Percentiles rank a stretch among this genome's conserved stretches.
These are phyloP conservation scores for Vespertilio murinus DNA, from an alignment of 2,797 vertebrate genomes.

Conservation along the genomic window DNA sequence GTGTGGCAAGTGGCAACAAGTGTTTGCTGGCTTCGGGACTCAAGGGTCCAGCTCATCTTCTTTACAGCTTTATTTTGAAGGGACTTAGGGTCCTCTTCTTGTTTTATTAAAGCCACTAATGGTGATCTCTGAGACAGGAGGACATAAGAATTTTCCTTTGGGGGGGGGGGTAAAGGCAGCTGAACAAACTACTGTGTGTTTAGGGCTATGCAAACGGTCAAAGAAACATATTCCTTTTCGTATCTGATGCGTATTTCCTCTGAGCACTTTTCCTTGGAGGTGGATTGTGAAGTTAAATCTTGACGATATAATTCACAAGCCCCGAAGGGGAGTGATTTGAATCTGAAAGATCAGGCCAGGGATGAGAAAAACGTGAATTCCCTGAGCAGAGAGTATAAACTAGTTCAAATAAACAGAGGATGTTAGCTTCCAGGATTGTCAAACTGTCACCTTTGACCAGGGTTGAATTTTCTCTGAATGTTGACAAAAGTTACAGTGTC, in stretches of 20 bases:
- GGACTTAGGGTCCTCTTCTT: background rate
- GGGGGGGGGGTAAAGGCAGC: background rate
- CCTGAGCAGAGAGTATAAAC: background rate
- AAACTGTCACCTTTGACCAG: slow-evolving; percentile 72
- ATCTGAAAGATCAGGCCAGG: background rate
- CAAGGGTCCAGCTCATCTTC: background rate
- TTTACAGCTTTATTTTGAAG: slow-evolving; percentile 6
- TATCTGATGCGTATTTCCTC: background rate
- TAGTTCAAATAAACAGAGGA: slow-evolving; percentile 65
- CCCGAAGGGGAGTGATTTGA: background rate
- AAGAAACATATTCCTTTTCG: background rate
- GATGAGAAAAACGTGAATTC: background rate
- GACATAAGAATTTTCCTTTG: background rate
- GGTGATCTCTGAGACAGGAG: slow-evolving; percentile 21
- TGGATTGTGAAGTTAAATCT: background rate
- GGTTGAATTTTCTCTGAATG: slow-evolving; percentile 73
- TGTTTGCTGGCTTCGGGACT: background rate
- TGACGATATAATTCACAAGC: background rate
- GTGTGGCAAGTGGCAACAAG: rapidly evolving
- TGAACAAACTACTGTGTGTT: background rate
- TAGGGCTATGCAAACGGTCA: background rate
- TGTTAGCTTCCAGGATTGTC: slow-evolving; percentile 63
- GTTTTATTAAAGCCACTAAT: background rate
- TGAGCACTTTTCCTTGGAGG: background rate
- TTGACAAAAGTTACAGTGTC: slow-evolving; percentile 73